Percentiles rank a stretch among this genome's conserved stretches.
These are phyloP conservation scores for Echinarachnius parma DNA, from an alignment of 53 echinoderm and acorn worm species.

Conservation along the genomic window DNA sequence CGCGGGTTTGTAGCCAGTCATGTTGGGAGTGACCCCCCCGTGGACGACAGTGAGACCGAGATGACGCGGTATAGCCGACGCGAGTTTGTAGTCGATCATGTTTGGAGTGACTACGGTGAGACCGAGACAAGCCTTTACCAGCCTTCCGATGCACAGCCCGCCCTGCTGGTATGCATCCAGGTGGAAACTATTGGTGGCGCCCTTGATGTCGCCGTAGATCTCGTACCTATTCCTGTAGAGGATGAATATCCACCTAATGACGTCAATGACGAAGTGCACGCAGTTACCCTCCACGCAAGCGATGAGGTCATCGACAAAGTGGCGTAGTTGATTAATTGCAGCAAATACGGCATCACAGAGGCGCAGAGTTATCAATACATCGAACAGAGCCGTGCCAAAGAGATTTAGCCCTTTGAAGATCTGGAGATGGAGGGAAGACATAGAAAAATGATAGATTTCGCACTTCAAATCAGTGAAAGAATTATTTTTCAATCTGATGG, in stretches of 20 bases:
- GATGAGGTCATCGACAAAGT: constrained; percentile 64
- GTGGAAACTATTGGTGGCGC: constrained; percentile 62
- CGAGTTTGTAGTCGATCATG: no score
- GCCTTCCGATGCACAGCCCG: constrained; percentile 72
- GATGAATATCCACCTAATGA: constrained; percentile 50
- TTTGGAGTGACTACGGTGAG: no score
- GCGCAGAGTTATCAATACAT: constrained; percentile 49
- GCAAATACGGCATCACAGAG: constrained; percentile 56
- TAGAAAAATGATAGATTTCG: no score
- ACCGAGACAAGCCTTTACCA: constrained; percentile 56
- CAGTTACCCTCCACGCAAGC: constrained; percentile 55
- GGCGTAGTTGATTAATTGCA: constrained; percentile 52
- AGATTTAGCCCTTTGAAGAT: constrained; percentile 62
- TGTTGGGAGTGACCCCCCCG: no score
- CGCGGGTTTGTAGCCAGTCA: no score
- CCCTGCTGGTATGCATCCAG: constrained; percentile 74
- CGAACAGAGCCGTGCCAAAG: constrained; percentile 53
- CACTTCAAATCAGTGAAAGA: no score
- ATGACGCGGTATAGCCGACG: no score
- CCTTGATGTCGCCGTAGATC: constrained; percentile 75
- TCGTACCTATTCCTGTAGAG: constrained; percentile 64
- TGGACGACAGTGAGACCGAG: no score
- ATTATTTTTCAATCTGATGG: no score
- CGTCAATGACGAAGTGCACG: constrained; percentile 53
- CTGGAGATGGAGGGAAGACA: no score